A percentile compares a stretch with the other conserved stretches of the same genome.
These are phyloP conservation scores for Yponomeuta cagnagella DNA, from an alignment of 2,888 invertebrate species.

Conservation along the genomic window DNA sequence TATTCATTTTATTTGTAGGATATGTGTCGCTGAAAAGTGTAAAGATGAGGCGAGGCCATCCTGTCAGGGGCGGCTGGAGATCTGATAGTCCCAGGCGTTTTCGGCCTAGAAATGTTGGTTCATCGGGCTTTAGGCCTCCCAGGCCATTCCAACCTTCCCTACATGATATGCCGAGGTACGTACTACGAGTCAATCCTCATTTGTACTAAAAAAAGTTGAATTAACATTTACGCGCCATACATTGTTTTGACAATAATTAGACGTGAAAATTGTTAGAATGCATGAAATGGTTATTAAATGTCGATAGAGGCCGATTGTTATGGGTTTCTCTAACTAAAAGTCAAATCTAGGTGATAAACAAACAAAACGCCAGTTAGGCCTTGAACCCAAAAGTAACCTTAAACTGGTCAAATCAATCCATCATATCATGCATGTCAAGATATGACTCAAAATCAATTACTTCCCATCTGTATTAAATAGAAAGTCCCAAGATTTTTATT, in stretches of 20 bases:
- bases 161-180: constrained; percentile 45
- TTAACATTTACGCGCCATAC: constrained; percentile 43
- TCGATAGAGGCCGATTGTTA: background rate
- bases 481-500: too few relatives aligned
- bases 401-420: background rate
- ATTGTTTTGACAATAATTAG: constrained; percentile 7
- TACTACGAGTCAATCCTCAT: background rate
- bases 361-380: background rate
- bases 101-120: constrained; percentile 51
- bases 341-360: background rate
- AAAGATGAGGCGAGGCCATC: constrained; percentile 67
- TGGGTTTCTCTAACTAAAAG: background rate
- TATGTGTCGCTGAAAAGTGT: background rate
- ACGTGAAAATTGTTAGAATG: background rate
- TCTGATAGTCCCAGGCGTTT: constrained; percentile 60
- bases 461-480: too few relatives aligned
- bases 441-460: too few relatives aligned
- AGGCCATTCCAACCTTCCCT: constrained; percentile 34
- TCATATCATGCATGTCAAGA: too few relatives aligned
- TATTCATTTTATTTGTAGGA: constrained; percentile 30
- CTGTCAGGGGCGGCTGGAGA: constrained; percentile 61
- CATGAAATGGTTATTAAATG: background rate
- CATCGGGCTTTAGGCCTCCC: constrained; percentile 46
- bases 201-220: constrained; percentile 20
- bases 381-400: background rate